phyloP scores from a whole-genome alignment of 92 coral and sea anemone species.

The Nematostella vectensis region DNA sequence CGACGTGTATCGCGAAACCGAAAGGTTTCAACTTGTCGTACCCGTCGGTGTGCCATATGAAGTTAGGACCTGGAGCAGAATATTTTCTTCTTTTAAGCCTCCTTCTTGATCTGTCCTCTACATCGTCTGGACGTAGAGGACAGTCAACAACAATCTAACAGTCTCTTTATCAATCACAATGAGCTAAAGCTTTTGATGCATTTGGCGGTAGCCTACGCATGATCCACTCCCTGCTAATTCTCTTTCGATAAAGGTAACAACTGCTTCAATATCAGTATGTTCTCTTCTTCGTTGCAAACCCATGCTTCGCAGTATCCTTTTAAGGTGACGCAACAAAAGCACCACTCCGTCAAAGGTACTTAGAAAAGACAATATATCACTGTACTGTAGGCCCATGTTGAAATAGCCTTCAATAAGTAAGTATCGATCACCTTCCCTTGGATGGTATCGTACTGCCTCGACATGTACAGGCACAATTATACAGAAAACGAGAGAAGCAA shows the following conservation, averaged over 20 bases:
- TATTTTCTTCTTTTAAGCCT: slow-evolving; percentile 14
- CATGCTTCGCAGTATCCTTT: slow-evolving; percentile 12
- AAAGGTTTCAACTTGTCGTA: slow-evolving; percentile 29
- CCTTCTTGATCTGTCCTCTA: slow-evolving; percentile 12
- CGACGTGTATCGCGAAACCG: slow-evolving; percentile 22
- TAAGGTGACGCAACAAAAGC: slow-evolving; percentile 24
- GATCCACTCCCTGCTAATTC: slow-evolving; percentile 16
- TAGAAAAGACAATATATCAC: slow-evolving; percentile 26
- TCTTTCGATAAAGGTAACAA: slow-evolving; percentile 8
- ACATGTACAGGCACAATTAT: neutral
- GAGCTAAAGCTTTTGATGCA: slow-evolving; percentile 25
- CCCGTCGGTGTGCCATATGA: slow-evolving; percentile 26
- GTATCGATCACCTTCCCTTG: neutral
- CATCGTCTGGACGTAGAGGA: slow-evolving; percentile 20
- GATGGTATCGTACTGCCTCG: slow-evolving; percentile 10
- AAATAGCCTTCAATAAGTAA: slow-evolving; percentile 11
- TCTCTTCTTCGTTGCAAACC: slow-evolving; percentile 22
- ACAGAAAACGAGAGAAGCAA: neutral
- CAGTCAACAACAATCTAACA: slow-evolving; percentile 8
- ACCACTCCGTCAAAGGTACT: slow-evolving; percentile 20
- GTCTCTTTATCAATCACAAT: slow-evolving; percentile 10
- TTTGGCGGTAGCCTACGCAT: slow-evolving; percentile 28
- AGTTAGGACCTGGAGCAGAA: slow-evolving; percentile 20
- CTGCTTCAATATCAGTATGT: slow-evolving; percentile 17
- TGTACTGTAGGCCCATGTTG: slow-evolving; percentile 22